Evolutionary conservation across 2,888 invertebrate species (phyloP), one percentile per base, ranked within the genome.

Genomic region (Darwinula stevensoni): DNA sequence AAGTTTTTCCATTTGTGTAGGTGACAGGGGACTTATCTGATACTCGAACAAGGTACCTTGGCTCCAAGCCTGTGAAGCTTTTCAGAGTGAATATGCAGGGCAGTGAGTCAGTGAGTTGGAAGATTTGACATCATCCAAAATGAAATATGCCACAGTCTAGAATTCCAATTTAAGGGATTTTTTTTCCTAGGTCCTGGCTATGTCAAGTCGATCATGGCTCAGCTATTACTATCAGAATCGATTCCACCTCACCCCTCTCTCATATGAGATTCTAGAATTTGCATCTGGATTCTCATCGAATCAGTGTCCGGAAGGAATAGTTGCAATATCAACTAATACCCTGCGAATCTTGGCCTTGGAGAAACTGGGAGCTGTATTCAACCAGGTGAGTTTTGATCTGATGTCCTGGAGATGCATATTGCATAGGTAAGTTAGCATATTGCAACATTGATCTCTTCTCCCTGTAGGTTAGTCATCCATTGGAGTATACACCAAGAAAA

Each of bases 281-380:
- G 94, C 97, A 1, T 84, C 91, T 2, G 91, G 91, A 3, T 97
- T 99, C 51, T 59, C 63, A 2, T 64, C 63, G 40, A 94, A 97
- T 53, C 97, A 99, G 52, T 99, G 97, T 58, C 84, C 88, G 1
- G 97, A 97, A 53, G 97, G 97, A 40, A 86, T 97, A 41, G 97
- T 97, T 1, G 97, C 97, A 1, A 97, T 99, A 49, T 86, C 91
- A 0, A 80, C 86, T 2, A 97, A 97, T 47, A 94, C 94, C 0
- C 57, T 97, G 32, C 62, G 91, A 46, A 99, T 97, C 61, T 63
- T 97, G 50, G 91, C 94, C 0, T 56, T 99, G 33, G 97, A 97
- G 51, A 99, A 99, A 51, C 56, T 97, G 2, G 97, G 97, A 1
- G 91, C 88, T 0, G 86, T 97, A 3, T 97, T 99, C 51, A 99